Evolutionary conservation across 2,888 invertebrate species (phyloP), one percentile per base, ranked within the genome.

Genomic region (Sarcophaga caerulescens): DNA sequence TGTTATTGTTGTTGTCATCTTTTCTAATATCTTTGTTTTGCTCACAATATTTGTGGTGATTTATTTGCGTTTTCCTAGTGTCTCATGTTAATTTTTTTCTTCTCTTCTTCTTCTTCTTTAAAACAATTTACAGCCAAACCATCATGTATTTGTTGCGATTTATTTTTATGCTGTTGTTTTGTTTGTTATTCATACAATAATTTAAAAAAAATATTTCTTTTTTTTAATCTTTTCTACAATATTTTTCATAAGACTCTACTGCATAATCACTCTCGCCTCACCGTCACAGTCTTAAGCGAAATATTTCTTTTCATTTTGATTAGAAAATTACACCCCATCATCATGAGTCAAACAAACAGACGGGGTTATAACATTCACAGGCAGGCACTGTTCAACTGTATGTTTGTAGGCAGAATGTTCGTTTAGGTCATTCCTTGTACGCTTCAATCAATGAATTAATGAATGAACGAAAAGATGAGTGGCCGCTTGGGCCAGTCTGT

Each of bases 21-120:
- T 66, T 59, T 73, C 70, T 84, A 84, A 86, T 86, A 78, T 81
- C 78, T 86, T 84, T 86, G 86, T 84, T 86, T 86, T 86, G 74
- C 77, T 81, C 21, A 44, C 17, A 59, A 74, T 60, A 81, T 83
- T 86, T 86, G 80, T 35, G 52, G 23, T 77, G 47, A 23, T n/a
- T 35, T 68, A 60, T 69, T 60, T 60, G 23, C 21, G 45, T 52
- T 69, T 62, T 77, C 71, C n/a, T 23, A 35, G 63, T 69, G 74
- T 59, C 65, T 14, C 14, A 60, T 65, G 17, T 23, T 2, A 2
- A 2, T 35, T 23, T 14, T 23, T 21, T 57, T 35, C 60, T 44
- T 57, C 10, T 25, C 21, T 44, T 44, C 44, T 25, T 52, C 2
- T 25, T 65, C 21, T 8, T 35, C 35, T 21, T 45, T 25, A 25